These are phyloP conservation scores for Melanotaenia maccullochi DNA, from an alignment of 2,797 vertebrate species.

Conservation along the genomic window DNA sequence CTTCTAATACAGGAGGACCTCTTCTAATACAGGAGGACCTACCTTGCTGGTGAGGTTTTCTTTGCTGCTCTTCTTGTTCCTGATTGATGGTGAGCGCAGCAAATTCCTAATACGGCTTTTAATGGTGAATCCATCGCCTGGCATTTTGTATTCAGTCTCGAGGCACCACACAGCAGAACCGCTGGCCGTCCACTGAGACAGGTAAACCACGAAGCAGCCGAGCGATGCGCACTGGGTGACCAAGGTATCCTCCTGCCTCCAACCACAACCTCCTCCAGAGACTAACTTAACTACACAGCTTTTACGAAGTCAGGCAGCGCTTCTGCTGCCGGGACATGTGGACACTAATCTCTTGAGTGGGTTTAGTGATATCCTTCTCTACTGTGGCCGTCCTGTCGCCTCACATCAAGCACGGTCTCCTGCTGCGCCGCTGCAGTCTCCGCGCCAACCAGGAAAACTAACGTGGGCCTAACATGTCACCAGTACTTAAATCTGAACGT, in stretches of 20 bases:
- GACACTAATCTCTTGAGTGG: slow-evolving; percentile 51
- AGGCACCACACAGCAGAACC: not conserved
- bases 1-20: not conserved
- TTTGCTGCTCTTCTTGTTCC: slow-evolving; percentile 53
- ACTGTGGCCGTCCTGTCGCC: not conserved
- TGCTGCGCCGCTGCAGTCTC: not conserved
- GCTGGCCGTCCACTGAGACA: slow-evolving; percentile 4
- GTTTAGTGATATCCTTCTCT: slow-evolving; percentile 17
- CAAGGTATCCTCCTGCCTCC: not conserved
- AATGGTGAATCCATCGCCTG: slow-evolving; percentile 73
- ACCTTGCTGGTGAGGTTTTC: slow-evolving; percentile 69
- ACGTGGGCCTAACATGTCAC: slow-evolving; percentile 3
- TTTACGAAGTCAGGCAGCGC: slow-evolving; percentile 25
- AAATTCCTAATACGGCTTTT: slow-evolving; percentile 77
- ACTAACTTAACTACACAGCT: not conserved
- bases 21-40: not conserved
- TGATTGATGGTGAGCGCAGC: slow-evolving; percentile 73
- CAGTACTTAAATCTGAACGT: slow-evolving; percentile 29
- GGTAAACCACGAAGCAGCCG: not conserved
- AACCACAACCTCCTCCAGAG: slow-evolving; percentile 22
- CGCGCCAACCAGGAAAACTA: not conserved
- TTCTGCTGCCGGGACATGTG: slow-evolving; percentile 47
- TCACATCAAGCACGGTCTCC: not conserved
- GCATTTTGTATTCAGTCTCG: slow-evolving; percentile 45
- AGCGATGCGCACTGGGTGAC: not conserved